Conservation (phyloP, 2,113 vertebrate genomes). For the Anas platyrhynchos region DNA sequence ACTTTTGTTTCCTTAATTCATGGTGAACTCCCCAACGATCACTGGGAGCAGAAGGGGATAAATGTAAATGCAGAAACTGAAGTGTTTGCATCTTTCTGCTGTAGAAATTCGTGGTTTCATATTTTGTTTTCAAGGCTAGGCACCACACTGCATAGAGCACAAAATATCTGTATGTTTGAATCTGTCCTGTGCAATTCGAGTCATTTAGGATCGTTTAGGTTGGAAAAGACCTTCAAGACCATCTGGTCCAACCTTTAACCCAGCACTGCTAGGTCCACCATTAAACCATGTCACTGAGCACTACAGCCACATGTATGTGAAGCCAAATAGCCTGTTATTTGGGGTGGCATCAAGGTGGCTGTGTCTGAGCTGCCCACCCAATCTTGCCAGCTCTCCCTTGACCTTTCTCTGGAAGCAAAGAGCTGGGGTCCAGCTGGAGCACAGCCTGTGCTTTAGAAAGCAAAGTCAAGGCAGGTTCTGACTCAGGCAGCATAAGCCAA, state of each 20-base stretch:
- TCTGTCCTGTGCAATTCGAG: slow-evolving; percentile 2
- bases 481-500: neutral
- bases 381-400: slow-evolving; percentile 7
- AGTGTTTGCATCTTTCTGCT: neutral
- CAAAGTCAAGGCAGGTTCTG: neutral
- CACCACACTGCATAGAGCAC: neutral
- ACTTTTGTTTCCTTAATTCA: neutral
- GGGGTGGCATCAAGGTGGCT: neutral
- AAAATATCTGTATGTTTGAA: neutral
- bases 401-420: neutral
- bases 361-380: neutral
- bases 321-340: slow-evolving; percentile 16
- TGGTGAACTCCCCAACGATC: neutral
- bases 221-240: no score
- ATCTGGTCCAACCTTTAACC: no score
- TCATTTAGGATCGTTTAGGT: neutral
- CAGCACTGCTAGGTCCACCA: no score
- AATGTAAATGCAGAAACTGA: neutral
- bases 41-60: neutral
- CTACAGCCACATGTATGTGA: neutral
- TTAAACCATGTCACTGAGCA: no score
- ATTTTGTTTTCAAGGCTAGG: neutral
- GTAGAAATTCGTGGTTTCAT: neutral
- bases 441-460: neutral
- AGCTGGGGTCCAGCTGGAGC: neutral